Evolutionary conservation across 2,888 invertebrate genomes (phyloP).

Genomic region (Glyphotaelius pellucidus): DNA sequence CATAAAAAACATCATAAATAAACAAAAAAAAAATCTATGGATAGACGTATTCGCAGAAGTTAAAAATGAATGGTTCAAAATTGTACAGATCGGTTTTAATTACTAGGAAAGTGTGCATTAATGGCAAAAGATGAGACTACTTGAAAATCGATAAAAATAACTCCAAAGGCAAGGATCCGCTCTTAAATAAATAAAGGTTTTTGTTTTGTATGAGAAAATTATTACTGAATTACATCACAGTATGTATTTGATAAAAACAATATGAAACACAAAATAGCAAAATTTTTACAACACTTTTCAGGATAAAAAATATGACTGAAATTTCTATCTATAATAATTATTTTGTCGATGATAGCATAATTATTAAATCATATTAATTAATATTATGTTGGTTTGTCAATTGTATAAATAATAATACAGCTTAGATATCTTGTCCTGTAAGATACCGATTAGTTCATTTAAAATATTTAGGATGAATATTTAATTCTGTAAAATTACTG

Average conservation of each 20-base stretch:
- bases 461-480: not conserved
- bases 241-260: no score
- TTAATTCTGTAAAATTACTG: not conserved
- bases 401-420: conserved; percentile 23
- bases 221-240: not conserved
- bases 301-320: not conserved
- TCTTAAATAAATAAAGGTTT: no score
- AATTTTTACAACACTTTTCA: not conserved
- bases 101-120: not conserved
- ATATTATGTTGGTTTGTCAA: conserved; percentile 5
- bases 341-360: not conserved
- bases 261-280: no score
- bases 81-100: not conserved
- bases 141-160: no score
- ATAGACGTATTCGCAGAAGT: not conserved
- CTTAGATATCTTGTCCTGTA: conserved; percentile 33
- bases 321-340: not conserved
- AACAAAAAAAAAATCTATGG: not conserved
- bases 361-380: conserved; percentile 12
- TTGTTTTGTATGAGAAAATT: not conserved
- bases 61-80: not conserved
- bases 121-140: not conserved
- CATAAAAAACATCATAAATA: not conserved
- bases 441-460: conserved; percentile 11
- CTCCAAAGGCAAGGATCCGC: not conserved